Evolutionary conservation across 2,888 invertebrate species (phyloP).

Genomic region (Myathropa florea): DNA sequence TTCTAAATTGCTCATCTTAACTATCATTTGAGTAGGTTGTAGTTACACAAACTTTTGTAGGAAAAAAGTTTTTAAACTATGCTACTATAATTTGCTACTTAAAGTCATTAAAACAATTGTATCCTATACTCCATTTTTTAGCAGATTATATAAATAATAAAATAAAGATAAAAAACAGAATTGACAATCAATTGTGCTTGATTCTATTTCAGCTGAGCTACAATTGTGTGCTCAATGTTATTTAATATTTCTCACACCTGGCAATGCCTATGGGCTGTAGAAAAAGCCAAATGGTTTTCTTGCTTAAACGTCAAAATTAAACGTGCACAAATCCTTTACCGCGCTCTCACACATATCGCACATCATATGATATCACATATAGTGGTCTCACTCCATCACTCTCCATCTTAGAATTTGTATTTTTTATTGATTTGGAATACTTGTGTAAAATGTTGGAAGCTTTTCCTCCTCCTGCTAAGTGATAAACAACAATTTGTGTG

Average conservation of each 20-base stretch:
- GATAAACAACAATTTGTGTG: conserved; percentile 65
- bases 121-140: too few relatives aligned
- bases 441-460: conserved; percentile 66
- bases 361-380: not conserved
- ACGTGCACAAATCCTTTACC: not conserved
- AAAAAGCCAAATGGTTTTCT: conserved; percentile 25
- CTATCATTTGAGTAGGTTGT: too few relatives aligned
- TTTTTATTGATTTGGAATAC: conserved; percentile 69
- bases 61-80: too few relatives aligned
- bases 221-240: not conserved
- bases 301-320: conserved; percentile 41
- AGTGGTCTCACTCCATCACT: conserved; percentile 27
- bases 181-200: not conserved
- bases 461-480: conserved; percentile 66
- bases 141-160: not conserved
- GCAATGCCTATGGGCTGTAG: conserved; percentile 12
- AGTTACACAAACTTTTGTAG: too few relatives aligned
- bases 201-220: conserved; percentile 7
- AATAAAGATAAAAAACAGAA: not conserved
- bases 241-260: not conserved
- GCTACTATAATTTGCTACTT: too few relatives aligned
- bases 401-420: conserved; percentile 68
- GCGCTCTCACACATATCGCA: conserved; percentile 1
- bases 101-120: too few relatives aligned
- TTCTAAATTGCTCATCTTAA: too few relatives aligned